Conservation (phyloP, 2,797 vertebrate species). For the Sylvia borin region DNA sequence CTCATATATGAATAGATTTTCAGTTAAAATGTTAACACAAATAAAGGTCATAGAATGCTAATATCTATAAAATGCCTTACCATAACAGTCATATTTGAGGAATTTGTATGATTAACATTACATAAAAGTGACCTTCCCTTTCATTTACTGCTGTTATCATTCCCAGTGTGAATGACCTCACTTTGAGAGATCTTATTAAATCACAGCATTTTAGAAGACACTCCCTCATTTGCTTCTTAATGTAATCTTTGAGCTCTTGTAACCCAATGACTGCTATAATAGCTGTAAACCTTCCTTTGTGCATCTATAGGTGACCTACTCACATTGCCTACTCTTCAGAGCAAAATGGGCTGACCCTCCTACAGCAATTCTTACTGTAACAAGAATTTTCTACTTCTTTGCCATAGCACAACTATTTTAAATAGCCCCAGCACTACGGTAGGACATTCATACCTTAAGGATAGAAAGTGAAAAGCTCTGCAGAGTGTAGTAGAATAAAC, state of each 20-base stretch:
- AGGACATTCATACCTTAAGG: neutral
- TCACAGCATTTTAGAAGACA: neutral
- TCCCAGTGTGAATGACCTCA: conserved; percentile 16
- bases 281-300: neutral
- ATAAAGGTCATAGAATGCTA: neutral
- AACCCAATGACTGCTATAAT: neutral
- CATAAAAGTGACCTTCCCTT: conserved; percentile 24
- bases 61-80: conserved; percentile 10
- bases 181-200: conserved; percentile 24
- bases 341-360: neutral
- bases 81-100: neutral
- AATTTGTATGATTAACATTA: conserved; percentile 25
- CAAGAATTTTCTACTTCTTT: neutral
- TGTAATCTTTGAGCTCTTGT: conserved; percentile 27
- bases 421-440: neutral
- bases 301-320: neutral
- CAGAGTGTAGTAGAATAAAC: neutral
- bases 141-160: conserved; percentile 16
- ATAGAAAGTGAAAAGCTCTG: neutral
- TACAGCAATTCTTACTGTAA: neutral
- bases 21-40: conserved; percentile 10
- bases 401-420: neutral
- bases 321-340: neutral
- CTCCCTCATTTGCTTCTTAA: conserved; percentile 24
- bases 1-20: neutral